Base-by-base conservation (phyloP, 2,888 invertebrate genomes). In the Leptinotarsa juncta region DNA sequence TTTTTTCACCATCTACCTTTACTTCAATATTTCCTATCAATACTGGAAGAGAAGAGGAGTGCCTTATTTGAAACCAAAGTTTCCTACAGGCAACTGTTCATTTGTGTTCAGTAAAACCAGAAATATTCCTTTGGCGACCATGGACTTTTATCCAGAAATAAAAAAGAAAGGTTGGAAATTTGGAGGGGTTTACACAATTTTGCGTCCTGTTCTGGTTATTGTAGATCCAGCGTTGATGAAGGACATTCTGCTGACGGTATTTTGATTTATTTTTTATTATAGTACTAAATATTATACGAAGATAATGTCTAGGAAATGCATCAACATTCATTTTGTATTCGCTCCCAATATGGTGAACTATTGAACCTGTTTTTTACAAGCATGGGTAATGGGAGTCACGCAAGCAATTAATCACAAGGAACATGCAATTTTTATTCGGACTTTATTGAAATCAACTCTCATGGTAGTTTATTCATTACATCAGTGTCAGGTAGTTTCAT, bases 141-240 rank as follows among this genome's bases (percentile, higher is more conserved):
- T 77, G 73, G 72, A 74, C 1, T 81, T 80, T 73, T 82, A 84
- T 74, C 73, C 78, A n/a, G 66, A 80, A 73, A 71, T 82, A 12
- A 81, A 81, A 73, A 72, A 50, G 4, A 71, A 62, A 55, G 79
- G 80, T 14, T 71, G 73, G 67, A 78, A 81, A 71, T 80, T 79
- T 60, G 82, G 80, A 12, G 82, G 82, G 14, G 74, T 78, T 42
- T 82, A 77, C 72, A 74, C 78, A 4, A 49, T 76, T 26, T 51
- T 75, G 4, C 77, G 79, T n/a, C 83, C 82, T 16, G 72, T 74
- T n/a, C 74, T 85, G 15, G 72, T 85, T 1, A 26, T 84, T 7
- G 68, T 82, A 14, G 84, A 85, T 78, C 83, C 84, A 16, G 84
- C 84, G 4, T 69, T 83, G n/a, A 80, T 85, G 32, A 74, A 74